These are phyloP conservation scores for Cremastobaeus sp. DNA, from an alignment of 2,888 invertebrate genomes.

Conservation along the genomic window DNA sequence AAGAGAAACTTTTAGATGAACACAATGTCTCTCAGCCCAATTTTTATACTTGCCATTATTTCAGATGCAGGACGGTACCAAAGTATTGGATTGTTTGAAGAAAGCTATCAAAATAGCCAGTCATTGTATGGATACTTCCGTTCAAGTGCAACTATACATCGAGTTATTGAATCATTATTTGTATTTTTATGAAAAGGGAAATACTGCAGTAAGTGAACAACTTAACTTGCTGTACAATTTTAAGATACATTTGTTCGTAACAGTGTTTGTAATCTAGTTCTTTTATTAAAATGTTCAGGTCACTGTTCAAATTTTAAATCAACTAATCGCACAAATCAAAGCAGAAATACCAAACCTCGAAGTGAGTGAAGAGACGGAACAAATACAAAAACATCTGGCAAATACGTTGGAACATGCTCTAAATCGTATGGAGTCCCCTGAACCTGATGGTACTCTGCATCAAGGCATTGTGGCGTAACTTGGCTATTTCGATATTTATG, in stretches of 20 bases:
- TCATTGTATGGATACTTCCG: slow-evolving; percentile 98
- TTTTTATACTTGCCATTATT: too few relatives aligned
- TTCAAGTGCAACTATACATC: slow-evolving; percentile 96
- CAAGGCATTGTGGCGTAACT: slow-evolving; percentile 82
- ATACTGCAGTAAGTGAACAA: slow-evolving; percentile 80
- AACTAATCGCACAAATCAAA: slow-evolving; percentile 93
- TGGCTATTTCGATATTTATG: slow-evolving; percentile 40
- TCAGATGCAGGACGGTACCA: slow-evolving; percentile 93
- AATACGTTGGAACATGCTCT: slow-evolving; percentile 91
- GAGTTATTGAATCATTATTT: slow-evolving; percentile 96
- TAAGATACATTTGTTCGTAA: too few relatives aligned
- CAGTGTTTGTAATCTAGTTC: too few relatives aligned
- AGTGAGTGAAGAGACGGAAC: slow-evolving; percentile 96
- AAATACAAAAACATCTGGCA: slow-evolving; percentile 96
- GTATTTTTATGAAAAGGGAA: slow-evolving; percentile 94
- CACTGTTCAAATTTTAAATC: slow-evolving; percentile 82
- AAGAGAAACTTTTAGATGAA: slow-evolving; percentile 29
- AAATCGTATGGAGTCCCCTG: slow-evolving; percentile 84
- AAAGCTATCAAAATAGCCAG: slow-evolving; percentile 96
- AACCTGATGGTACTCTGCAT: slow-evolving; percentile 83
- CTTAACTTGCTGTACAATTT: too few relatives aligned
- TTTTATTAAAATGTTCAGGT: slow-evolving; percentile 80
- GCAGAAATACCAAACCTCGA: slow-evolving; percentile 96
- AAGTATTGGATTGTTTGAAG: slow-evolving; percentile 96
- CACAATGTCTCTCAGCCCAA: too few relatives aligned